Conservation (phyloP, 1,140 invertebrate genomes). For the Nebria ingens region DNA sequence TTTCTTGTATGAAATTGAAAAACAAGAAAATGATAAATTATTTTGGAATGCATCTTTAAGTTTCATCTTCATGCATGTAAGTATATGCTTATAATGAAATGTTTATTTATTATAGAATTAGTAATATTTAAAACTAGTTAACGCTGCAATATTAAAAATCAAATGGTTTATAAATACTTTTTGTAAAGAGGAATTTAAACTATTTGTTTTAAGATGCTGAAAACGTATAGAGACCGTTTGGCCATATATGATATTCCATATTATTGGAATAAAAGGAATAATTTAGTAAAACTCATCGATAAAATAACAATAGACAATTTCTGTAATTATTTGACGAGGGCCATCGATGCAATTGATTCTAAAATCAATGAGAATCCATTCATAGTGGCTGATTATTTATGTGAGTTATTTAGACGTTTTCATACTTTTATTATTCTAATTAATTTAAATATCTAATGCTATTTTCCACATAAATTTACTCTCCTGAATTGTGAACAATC, state of each 20-base stretch:
- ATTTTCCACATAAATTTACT: not conserved
- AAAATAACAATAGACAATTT: slow-evolving; percentile 10
- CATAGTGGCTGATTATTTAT: slow-evolving; percentile 18
- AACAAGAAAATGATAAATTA: slow-evolving; percentile 25
- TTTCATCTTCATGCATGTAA: slow-evolving; percentile 30
- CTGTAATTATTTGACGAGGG: slow-evolving; percentile 13
- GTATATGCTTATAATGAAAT: no score
- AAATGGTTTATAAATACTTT: no score
- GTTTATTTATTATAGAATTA: not conserved
- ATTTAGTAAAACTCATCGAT: slow-evolving; percentile 23
- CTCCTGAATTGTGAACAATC: not conserved
- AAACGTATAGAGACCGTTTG: slow-evolving; percentile 32
- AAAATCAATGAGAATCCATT: slow-evolving; percentile 15
- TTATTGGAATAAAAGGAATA: slow-evolving; percentile 37
- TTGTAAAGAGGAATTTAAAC: no score
- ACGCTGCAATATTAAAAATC: no score
- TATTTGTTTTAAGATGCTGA: slow-evolving; percentile 28
- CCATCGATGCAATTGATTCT: slow-evolving; percentile 16
- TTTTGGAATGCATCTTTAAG: slow-evolving; percentile 36
- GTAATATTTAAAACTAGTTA: no score
- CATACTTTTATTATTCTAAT: no score
- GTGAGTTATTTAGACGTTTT: no score
- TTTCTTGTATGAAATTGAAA: slow-evolving; percentile 36
- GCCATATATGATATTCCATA: slow-evolving; percentile 33
- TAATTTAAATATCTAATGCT: no score